Evolutionary conservation across 2,797 vertebrate species (phyloP).

Genomic region (Sebastiscus tertius): DNA sequence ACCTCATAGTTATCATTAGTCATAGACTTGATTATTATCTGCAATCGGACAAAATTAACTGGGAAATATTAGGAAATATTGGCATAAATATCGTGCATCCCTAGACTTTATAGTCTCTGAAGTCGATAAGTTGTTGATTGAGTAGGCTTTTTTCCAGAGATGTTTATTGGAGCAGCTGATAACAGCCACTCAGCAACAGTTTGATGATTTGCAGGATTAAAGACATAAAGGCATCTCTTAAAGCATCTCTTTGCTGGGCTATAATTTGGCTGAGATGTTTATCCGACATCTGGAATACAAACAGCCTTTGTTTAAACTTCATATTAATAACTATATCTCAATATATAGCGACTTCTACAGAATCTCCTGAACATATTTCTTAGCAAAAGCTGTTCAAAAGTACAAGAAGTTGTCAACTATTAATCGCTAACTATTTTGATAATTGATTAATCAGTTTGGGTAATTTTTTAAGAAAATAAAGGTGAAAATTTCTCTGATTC

Average conservation of each 20-base stretch:
- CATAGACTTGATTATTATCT: not conserved
- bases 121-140: not conserved
- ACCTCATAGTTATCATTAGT: not conserved
- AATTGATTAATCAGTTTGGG: not conserved
- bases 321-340: not conserved
- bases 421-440: not conserved
- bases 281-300: not conserved
- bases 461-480: no score
- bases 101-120: not conserved
- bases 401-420: not conserved
- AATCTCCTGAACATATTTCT: not conserved
- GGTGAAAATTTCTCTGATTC: no score
- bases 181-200: not conserved
- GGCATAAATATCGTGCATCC: no score
- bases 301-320: not conserved
- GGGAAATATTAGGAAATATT: no score
- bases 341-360: no score
- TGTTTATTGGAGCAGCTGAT: not conserved
- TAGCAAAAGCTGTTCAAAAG: not conserved
- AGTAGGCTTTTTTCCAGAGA: not conserved
- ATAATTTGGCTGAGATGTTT: not conserved
- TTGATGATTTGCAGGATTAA: constrained; percentile 1
- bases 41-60: no score
- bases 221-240: not conserved
- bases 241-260: no score